Evolutionary conservation across 2,888 invertebrate genomes (phyloP).

Genomic region (Cephus nigrinus): DNA sequence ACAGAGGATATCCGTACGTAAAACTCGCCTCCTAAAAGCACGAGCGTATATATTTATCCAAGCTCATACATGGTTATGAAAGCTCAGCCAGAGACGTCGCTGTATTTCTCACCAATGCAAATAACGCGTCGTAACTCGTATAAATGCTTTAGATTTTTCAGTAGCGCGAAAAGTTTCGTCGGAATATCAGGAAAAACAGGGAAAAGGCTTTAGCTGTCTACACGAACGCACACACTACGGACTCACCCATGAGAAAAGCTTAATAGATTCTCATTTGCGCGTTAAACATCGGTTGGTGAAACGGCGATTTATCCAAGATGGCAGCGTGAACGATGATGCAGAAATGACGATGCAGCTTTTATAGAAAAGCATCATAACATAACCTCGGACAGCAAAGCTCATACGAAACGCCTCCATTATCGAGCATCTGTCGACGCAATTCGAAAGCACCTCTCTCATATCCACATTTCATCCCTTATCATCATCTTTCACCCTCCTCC

Average conservation of each 20-base stretch:
- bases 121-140: neutral
- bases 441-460: neutral
- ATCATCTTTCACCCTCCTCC: neutral
- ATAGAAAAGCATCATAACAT: neutral
- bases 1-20: neutral
- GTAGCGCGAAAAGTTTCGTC: neutral
- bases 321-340: neutral
- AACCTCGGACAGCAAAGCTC: neutral
- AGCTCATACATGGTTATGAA: neutral
- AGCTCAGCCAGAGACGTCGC: neutral
- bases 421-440: slow-evolving; percentile 3
- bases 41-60: neutral
- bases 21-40: neutral
- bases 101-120: neutral
- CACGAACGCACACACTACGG: neutral
- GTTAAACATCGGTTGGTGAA: neutral
- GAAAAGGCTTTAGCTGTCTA: neutral
- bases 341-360: neutral
- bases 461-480: neutral
- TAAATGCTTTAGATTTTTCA: neutral
- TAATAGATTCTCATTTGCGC: neutral
- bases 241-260: neutral
- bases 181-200: neutral
- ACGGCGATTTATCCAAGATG: neutral
- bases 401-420: neutral